Base-by-base conservation (phyloP, 2,888 invertebrate species). In the Heteromyza rotundicornis region DNA sequence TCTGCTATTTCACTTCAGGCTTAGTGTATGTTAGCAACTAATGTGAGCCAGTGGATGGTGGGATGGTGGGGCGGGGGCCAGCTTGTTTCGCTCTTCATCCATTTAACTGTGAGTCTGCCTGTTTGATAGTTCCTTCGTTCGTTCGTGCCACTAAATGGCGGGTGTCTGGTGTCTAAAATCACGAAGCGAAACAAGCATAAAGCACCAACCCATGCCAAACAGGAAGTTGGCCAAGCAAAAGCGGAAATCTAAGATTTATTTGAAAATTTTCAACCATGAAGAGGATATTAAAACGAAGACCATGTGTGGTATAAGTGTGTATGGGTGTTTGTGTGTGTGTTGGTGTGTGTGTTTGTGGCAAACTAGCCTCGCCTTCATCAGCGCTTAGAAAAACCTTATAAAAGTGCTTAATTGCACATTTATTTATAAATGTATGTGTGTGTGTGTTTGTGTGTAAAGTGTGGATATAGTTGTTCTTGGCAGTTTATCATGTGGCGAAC, bases 391-490 rank as follows among this genome's bases (percentile, higher is more conserved):
- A 77, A 74, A 76, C 69, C 73, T 72, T 67, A 69, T 72, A 77
- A 72, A 73, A 78, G 72, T 79, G 79, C 79, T 78, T 79, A 80
- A 79, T 80, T 79, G 79, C 80, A 75, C 79, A 76, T 76, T 75
- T 76, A 80, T 75, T 80, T 78, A 74, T 68, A 57, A 14, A 20
- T 17, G 55, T 36, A 56, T 16, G 32, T 27, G 20, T 19, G 73
- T 27, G 36, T 16, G 24, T 51, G 36, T 58, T 50, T 51, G 20
- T 36, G n/a, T 58, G 35, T 32, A 23, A 53, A 53, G 52, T 36
- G 35, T 44, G 51, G 44, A 22, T 54, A 32, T 47, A 14, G 72
- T 69, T 68, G 76, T 47, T 47, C 76, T 76, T 76, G 74, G 77
- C 74, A 76, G 74, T 74, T 74, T 74, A 77, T 74, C 74, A 74